phyloP scores from a whole-genome alignment of 1,140 invertebrate species.

The Hestina assimilis region DNA sequence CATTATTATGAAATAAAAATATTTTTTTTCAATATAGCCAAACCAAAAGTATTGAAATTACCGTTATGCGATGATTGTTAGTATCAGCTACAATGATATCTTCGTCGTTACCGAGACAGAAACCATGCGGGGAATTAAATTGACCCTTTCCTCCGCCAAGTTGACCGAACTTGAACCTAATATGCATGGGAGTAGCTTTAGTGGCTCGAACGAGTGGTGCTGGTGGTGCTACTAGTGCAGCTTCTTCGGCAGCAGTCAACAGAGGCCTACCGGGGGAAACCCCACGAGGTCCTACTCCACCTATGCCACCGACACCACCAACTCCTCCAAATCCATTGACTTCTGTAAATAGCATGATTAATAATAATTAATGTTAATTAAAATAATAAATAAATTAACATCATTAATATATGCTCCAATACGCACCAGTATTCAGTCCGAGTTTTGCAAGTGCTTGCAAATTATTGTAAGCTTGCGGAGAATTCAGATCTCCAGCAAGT shows the following conservation, averaged over 20 bases:
- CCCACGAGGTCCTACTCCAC: slow-evolving; percentile 66
- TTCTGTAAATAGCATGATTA: slow-evolving; percentile 57
- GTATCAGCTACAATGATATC: slow-evolving; percentile 98
- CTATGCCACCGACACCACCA: slow-evolving; percentile 52
- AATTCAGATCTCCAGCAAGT: slow-evolving; percentile 84
- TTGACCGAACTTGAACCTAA: slow-evolving; percentile 95
- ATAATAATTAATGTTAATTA: too few species aligned
- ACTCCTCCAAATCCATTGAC: slow-evolving; percentile 68
- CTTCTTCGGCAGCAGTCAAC: slow-evolving; percentile 67
- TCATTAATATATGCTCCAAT: background rate
- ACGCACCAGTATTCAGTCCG: slow-evolving; percentile 84
- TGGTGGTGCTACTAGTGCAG: slow-evolving; percentile 66
- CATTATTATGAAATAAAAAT: slow-evolving; percentile 3
- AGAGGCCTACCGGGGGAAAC: slow-evolving; percentile 73
- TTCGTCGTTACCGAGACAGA: slow-evolving; percentile 95
- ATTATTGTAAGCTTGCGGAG: slow-evolving; percentile 90
- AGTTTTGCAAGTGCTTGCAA: slow-evolving; percentile 92
- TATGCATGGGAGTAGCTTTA: slow-evolving; percentile 90
- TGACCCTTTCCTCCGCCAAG: slow-evolving; percentile 94
- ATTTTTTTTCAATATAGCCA: background rate
- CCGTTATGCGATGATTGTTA: slow-evolving; percentile 96
- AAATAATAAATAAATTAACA: background rate
- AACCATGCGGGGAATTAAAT: slow-evolving; percentile 98
- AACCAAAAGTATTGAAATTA: slow-evolving; percentile 61
- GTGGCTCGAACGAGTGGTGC: slow-evolving; percentile 80